Evolutionary conservation across 2,888 invertebrate species (phyloP).

Genomic region (Sphaerophoria taeniata): DNA sequence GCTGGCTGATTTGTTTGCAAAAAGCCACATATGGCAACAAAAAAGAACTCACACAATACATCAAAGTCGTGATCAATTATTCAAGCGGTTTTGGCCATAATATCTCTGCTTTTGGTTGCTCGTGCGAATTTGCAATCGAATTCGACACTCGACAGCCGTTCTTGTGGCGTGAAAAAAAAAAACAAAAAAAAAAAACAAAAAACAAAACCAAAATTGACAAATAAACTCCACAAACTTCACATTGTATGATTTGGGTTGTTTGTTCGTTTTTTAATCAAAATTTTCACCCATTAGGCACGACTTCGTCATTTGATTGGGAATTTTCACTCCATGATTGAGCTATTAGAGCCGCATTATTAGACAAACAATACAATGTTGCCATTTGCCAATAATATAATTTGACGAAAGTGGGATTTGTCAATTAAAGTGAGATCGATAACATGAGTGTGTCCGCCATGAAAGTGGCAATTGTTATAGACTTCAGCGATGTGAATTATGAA

Average conservation of each 20-base stretch:
- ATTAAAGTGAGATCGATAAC: conserved; percentile 37
- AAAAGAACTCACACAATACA: conserved; percentile 56
- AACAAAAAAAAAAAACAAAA: background rate
- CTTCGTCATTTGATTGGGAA: conserved; percentile 66
- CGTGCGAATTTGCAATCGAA: conserved; percentile 66
- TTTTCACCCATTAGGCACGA: conserved; percentile 70
- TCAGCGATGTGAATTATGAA: conserved; percentile 6
- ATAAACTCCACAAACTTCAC: conserved; percentile 31
- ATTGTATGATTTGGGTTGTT: conserved; percentile 32
- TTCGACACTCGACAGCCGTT: background rate
- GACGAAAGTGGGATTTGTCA: conserved; percentile 30
- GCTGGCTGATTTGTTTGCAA: conserved; percentile 52
- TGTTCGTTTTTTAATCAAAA: conserved; percentile 47
- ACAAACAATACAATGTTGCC: conserved; percentile 26
- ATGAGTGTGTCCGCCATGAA: background rate
- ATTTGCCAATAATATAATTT: conserved; percentile 21
- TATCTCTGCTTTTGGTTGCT: conserved; percentile 42
- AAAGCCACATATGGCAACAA: conserved; percentile 59
- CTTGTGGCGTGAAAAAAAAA: background rate
- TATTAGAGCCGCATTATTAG: conserved; percentile 54
- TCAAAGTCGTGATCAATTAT: conserved; percentile 74
- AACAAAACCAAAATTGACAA: conserved; percentile 22
- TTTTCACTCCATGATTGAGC: conserved; percentile 61
- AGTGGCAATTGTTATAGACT: conserved; percentile 10
- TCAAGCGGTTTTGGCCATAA: conserved; percentile 70